Percentiles rank a stretch among this genome's conserved stretches.
Evolutionary conservation across 2,888 invertebrate species (phyloP).

Genomic region (Hylaea fasciaria): DNA sequence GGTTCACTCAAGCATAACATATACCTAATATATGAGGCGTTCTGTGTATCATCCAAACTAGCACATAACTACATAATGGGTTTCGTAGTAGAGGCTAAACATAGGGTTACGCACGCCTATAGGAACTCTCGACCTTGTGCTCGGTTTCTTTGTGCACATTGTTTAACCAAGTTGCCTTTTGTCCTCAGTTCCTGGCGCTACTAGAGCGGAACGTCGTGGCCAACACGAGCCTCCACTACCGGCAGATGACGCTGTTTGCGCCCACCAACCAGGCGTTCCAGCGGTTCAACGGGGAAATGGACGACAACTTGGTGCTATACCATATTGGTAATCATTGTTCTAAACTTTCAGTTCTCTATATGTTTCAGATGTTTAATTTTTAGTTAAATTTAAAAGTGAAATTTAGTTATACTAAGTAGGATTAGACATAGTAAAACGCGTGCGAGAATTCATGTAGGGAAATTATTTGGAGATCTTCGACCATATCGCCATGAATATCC

Average conservation of each 20-base stretch:
- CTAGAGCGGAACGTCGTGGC: slow-evolving; percentile 90
- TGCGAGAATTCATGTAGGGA: too few relatives aligned
- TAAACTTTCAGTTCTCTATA: not conserved
- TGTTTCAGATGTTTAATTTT: not conserved
- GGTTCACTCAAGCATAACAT: too few relatives aligned
- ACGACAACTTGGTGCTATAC: slow-evolving; percentile 88
- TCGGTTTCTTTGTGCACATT: slow-evolving; percentile 8
- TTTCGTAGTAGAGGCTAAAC: too few relatives aligned
- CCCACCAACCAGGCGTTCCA: slow-evolving; percentile 95
- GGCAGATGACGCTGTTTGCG: slow-evolving; percentile 94
- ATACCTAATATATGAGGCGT: too few relatives aligned
- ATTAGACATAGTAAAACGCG: too few relatives aligned
- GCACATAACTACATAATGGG: too few relatives aligned
- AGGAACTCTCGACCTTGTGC: not conserved
- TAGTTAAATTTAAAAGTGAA: too few relatives aligned
- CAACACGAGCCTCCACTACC: slow-evolving; percentile 88
- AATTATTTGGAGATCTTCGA: too few relatives aligned
- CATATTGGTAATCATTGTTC: slow-evolving; percentile 87
- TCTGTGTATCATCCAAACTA: too few relatives aligned
- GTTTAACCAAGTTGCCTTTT: slow-evolving; percentile 6
- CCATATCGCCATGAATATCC: too few relatives aligned
- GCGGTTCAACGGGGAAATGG: slow-evolving; percentile 86
- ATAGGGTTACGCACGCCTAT: not conserved
- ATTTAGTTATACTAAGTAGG: too few relatives aligned
- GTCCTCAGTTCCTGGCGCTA: slow-evolving; percentile 89